phyloP scores from a whole-genome alignment of 2,113 vertebrate genomes.

The Boleophthalmus pectinirostris region DNA sequence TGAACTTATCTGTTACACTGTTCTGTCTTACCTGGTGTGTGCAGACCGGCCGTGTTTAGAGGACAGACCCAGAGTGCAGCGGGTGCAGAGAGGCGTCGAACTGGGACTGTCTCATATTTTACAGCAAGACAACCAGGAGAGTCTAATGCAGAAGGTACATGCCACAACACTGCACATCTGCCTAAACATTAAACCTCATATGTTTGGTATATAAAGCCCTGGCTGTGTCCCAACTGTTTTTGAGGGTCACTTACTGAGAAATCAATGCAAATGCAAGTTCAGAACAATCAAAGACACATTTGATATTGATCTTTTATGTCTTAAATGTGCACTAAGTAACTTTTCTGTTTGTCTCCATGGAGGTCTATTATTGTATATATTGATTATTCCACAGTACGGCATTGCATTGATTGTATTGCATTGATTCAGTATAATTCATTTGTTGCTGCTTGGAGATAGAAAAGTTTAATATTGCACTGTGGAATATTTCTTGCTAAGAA shows the following conservation, averaged over 20 bases:
- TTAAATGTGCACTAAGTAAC: too few species aligned
- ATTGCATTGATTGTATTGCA: too few species aligned
- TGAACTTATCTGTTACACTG: background rate
- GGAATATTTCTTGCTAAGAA: too few species aligned
- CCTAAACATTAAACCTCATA: background rate
- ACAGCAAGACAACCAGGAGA: constrained; percentile 82
- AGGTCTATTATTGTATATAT: too few species aligned
- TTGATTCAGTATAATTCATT: too few species aligned
- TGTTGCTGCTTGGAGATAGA: too few species aligned
- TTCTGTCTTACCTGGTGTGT: background rate
- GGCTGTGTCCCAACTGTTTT: background rate
- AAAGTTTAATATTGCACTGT: too few species aligned
- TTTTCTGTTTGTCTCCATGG: too few species aligned
- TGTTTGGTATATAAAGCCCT: too few species aligned
- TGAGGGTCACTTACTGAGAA: background rate
- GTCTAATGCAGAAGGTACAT: constrained; percentile 82
- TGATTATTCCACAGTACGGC: too few species aligned
- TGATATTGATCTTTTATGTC: background rate
- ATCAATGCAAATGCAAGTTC: too few species aligned
- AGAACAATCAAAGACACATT: background rate
- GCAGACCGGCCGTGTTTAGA: constrained; percentile 87
- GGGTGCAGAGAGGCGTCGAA: constrained; percentile 81
- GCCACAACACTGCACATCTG: background rate
- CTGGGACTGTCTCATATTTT: constrained; percentile 82
- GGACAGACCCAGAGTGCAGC: constrained; percentile 82